phyloP scores from a whole-genome alignment of 2,888 invertebrate species.

The Acrobasis consociella region DNA sequence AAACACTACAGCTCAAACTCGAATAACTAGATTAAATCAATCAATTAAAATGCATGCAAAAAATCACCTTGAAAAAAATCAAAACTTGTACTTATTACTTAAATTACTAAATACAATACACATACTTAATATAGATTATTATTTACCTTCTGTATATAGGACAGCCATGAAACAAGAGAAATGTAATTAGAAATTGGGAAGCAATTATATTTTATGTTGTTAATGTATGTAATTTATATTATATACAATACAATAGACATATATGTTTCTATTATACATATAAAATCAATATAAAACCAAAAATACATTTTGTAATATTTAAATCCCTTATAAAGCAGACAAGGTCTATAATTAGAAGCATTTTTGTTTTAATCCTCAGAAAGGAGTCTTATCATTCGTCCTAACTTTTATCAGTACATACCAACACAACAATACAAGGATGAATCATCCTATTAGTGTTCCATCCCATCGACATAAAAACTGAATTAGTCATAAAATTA shows the following conservation, averaged over 20 bases:
- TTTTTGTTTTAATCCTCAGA: no score
- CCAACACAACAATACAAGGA: background rate
- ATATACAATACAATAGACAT: background rate
- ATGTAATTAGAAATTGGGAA: slow-evolving; percentile 13
- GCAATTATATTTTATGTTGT: background rate
- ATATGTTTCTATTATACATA: no score
- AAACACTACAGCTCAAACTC: no score
- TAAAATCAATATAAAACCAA: no score
- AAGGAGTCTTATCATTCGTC: background rate
- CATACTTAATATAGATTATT: slow-evolving; percentile 34
- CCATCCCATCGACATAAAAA: background rate
- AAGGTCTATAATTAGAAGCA: no score
- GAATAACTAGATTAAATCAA: no score
- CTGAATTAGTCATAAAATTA: background rate
- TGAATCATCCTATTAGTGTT: background rate
- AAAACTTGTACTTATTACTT: background rate
- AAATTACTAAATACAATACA: slow-evolving; percentile 30
- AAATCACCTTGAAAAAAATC: background rate
- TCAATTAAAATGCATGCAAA: background rate
- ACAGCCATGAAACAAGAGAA: slow-evolving; percentile 76
- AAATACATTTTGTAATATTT: no score
- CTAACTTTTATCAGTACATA: background rate
- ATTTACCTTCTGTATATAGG: slow-evolving; percentile 74
- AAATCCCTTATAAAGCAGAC: no score
- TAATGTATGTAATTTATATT: background rate